Percentiles rank a stretch among this genome's conserved stretches.
These are phyloP conservation scores for Piscicola geometra DNA, from an alignment of 2,888 invertebrate species.

Conservation along the genomic window DNA sequence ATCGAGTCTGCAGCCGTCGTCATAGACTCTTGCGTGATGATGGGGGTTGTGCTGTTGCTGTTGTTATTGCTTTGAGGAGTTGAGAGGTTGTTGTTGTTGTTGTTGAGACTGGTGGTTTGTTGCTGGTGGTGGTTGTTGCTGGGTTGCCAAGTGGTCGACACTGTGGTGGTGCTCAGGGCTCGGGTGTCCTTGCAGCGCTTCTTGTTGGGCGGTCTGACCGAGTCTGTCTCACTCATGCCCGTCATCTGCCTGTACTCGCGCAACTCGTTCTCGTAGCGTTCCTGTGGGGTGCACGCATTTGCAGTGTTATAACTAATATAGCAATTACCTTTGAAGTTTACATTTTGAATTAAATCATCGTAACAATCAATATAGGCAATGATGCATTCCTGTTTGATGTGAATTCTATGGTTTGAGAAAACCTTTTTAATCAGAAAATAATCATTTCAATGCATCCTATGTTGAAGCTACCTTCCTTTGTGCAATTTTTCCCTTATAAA, in stretches of 20 bases:
- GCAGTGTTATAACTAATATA: not conserved
- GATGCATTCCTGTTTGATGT: too few relatives aligned
- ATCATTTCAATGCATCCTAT: too few relatives aligned
- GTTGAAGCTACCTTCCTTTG: too few relatives aligned
- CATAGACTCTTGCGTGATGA: slow-evolving; percentile 16
- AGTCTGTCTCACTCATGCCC: slow-evolving; percentile 43
- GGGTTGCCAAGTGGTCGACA: not conserved
- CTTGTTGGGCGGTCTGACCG: slow-evolving; percentile 38
- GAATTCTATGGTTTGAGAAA: too few relatives aligned
- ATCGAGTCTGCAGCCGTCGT: slow-evolving; percentile 25
- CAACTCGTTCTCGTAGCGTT: slow-evolving; percentile 42
- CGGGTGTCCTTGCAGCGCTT: slow-evolving; percentile 30
- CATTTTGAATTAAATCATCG: too few relatives aligned
- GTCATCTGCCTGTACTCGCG: slow-evolving; percentile 42
- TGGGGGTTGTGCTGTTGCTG: slow-evolving; percentile 25
- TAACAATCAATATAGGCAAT: too few relatives aligned
- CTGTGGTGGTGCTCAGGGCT: slow-evolving; percentile 21
- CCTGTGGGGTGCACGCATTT: slow-evolving; percentile 13
- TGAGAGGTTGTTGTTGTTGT: not conserved
- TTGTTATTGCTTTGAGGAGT: slow-evolving; percentile 1
- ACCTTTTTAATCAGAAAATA: too few relatives aligned
- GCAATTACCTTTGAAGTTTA: not conserved
- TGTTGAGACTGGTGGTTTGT: not conserved
- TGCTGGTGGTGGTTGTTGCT: slow-evolving; percentile 27
- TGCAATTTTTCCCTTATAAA: too few relatives aligned